phyloP scores from a whole-genome alignment of 2,797 vertebrate species.

The Amblyopsis hoosieri region DNA sequence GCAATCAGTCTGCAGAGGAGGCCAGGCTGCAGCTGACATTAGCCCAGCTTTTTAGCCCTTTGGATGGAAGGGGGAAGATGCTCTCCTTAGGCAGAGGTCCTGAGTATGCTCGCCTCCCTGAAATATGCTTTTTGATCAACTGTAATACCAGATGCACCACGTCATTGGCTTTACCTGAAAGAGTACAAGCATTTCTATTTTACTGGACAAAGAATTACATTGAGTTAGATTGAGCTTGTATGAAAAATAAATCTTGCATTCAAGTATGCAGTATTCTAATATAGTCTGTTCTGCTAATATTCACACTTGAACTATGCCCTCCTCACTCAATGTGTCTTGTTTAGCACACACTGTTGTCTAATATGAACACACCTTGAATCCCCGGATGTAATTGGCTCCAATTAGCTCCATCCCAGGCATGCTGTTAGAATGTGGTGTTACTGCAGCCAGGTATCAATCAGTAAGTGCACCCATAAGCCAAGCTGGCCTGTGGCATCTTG shows the following conservation, averaged over 20 bases:
- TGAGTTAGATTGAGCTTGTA: background rate
- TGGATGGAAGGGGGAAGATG: background rate
- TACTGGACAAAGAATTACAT: no score
- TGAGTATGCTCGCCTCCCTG: background rate
- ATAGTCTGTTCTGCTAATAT: background rate
- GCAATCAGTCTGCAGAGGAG: slow-evolving; percentile 13
- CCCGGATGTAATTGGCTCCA: slow-evolving; percentile 23
- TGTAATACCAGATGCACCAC: no score
- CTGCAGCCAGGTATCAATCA: slow-evolving; percentile 59
- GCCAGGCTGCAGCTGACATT: slow-evolving; percentile 6
- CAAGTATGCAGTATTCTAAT: no score
- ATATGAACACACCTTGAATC: slow-evolving; percentile 19
- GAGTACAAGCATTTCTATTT: no score
- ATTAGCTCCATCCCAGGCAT: slow-evolving; percentile 42
- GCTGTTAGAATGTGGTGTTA: slow-evolving; percentile 44
- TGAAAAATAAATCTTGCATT: background rate
- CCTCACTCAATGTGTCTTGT: background rate
- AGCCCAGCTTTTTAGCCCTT: background rate
- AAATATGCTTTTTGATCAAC: background rate
- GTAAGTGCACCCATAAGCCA: slow-evolving; percentile 30
- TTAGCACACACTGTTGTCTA: slow-evolving; percentile 9
- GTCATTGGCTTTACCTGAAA: background rate
- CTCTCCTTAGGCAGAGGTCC: background rate
- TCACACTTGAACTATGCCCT: background rate
- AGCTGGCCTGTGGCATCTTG: slow-evolving; percentile 35